Evolutionary conservation across 2,888 invertebrate species (phyloP).

Genomic region (Drosophila mimica): DNA sequence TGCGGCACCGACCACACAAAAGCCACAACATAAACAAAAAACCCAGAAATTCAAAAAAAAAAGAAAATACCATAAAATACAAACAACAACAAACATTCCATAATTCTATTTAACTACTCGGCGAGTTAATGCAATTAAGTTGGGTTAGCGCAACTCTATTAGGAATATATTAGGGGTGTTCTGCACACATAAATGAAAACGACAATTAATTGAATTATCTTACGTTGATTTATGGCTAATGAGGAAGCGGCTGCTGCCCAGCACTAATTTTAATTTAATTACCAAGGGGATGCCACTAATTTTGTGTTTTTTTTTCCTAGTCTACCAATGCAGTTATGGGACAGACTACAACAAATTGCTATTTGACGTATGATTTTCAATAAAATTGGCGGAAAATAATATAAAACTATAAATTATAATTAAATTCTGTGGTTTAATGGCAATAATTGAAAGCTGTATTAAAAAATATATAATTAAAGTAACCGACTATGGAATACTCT

Average conservation of each 20-base stretch:
- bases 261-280: conserved; percentile 9
- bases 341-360: not conserved
- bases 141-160: conserved; percentile 8
- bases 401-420: not conserved
- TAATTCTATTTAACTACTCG: conserved; percentile 54
- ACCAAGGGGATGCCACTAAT: not conserved
- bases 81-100: conserved; percentile 11
- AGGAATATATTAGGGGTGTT: conserved; percentile 5
- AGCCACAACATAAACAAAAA: conserved; percentile 8
- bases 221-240: conserved; percentile 19
- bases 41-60: not conserved
- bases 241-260: not conserved
- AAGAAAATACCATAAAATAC: not conserved
- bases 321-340: not conserved
- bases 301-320: not conserved
- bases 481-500: not conserved
- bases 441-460: not conserved
- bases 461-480: not conserved
- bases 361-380: not conserved
- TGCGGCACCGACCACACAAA: conserved; percentile 22
- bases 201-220: conserved; percentile 59
- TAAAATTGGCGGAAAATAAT: not conserved
- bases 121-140: conserved; percentile 55
- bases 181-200: conserved; percentile 42
- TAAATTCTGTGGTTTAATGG: not conserved